Evolutionary conservation across 2,888 invertebrate genomes (phyloP), one percentile per base, ranked within the genome.

Genomic region (Dinocampus coccinellae): DNA sequence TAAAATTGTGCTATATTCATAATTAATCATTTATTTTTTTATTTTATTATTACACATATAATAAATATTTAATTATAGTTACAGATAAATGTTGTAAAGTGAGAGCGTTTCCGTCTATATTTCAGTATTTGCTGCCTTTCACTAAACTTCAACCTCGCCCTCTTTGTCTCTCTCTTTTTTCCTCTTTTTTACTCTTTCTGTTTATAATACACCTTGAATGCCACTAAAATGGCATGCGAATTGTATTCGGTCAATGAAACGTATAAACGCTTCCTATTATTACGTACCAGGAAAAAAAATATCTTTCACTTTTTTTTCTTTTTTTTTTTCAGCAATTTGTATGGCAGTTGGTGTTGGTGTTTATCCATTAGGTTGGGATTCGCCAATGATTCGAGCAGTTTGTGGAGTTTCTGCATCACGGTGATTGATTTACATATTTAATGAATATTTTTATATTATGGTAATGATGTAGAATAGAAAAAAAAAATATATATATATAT

Each of bases 281-380:
- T 42, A 16, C 42, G 36, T 42, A 13, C n/a, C 11, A 20, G 1
- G 6, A 4, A 20, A 2, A 47, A 16, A 20, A 47, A 7, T 2
- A 22, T 22, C 9, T 3, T 22, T 26, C 16, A 34, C 20, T 26
- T 24, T 62, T 22, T 36, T 55, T 20, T 52, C 63, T 29, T 63
- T 36, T 57, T 75, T 74, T 20, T 34, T 90, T 90, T 16, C 90
- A 97, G 97, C 96, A 2, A 88, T 94, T 29, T 94, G 93, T 82
- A 93, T 98, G 93, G 93, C 95, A 68, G 93, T 94, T 0, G 97
- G 96, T 1, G 96, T 97, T 76, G 92, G 94, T 7, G 92, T 95
- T 57, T 98, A 94, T 89, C 98, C 98, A 0, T 93, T 95, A 7
- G 97, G 96, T 0, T 98, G 97, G 97, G 93, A 95, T 83, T 93